These are phyloP conservation scores for Marmota flaviventris DNA, from an alignment of 2,113 vertebrate species.

Conservation along the genomic window DNA sequence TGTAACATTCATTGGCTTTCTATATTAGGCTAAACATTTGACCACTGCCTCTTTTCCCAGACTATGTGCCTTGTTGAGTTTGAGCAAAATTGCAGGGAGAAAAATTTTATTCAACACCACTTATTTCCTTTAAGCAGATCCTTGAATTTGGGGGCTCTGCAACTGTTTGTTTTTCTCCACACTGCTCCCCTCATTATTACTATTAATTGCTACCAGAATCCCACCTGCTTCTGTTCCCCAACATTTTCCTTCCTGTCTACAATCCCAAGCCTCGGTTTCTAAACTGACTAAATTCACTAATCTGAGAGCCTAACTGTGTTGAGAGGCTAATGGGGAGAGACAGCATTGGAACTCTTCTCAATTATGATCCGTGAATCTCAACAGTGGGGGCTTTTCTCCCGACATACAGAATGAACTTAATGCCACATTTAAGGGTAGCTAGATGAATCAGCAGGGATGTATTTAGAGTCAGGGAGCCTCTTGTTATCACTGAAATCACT, in stretches of 20 bases:
- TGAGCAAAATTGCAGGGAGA: not conserved
- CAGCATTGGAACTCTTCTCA: not conserved
- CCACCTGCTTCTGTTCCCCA: not conserved
- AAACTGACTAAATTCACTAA: not conserved
- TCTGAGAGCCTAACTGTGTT: not conserved
- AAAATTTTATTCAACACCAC: not conserved
- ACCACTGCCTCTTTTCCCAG: not conserved
- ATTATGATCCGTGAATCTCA: not conserved
- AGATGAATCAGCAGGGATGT: not conserved
- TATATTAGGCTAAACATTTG: not conserved
- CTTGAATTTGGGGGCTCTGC: not conserved
- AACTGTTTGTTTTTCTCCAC: not conserved
- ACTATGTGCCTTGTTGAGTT: not conserved
- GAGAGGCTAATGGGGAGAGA: not conserved
- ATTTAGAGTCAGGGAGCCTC: not conserved
- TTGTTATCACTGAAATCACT: not conserved
- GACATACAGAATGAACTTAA: not conserved
- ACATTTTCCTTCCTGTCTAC: not conserved
- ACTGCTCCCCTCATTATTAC: not conserved
- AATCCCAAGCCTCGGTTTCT: not conserved
- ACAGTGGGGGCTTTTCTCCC: not conserved
- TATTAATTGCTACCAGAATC: not conserved
- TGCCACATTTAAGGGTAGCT: not conserved
- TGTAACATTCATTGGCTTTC: not conserved
- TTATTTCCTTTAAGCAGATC: not conserved